Evolutionary conservation across 2,797 vertebrate species (phyloP), one percentile per base, ranked within the genome.

Genomic region (Sebastolobus altivelis): DNA sequence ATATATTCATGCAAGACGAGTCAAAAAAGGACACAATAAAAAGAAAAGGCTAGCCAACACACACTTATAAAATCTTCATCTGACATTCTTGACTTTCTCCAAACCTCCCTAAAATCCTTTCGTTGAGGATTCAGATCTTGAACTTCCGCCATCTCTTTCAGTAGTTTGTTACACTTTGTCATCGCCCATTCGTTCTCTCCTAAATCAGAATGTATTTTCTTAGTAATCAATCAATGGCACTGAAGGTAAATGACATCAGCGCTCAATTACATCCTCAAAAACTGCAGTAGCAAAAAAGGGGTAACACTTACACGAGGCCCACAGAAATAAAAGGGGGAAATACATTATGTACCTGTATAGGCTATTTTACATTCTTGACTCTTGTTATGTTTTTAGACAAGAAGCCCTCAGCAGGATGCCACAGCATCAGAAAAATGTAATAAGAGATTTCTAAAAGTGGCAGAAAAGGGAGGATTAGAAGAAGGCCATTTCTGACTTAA

Each of bases 1-100:
- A 94, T 93, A 95, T 95, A 95, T 90, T 92, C 96, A 96, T 96
- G 96, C 96, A 96, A 94, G 86, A 94, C 92, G 77, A 92, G 89
- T 92, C 86, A 93, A 89, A 93, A 71, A 90, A 83, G 70, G 87
- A 95, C 88, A 92, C 90, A 77, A 88, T 86, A 66, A 92, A 93
- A 92, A 88, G 75, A 92, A 94, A 92, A 91, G 52, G 63, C 76
- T 84, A 88, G 84, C 85, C 86, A 87, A 91, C 89, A 90, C 43
- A 87, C 56, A 83, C 65, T 82, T 89, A 79, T 55, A 85, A 90
- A 94, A 89, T 89, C 79, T 83, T 87, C 79, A 88, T 82, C 75
- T 86, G 81, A 90, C 79, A 84, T 75, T 87, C 78, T 35, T 9
- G 68, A 83, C 70, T 78, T 59, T 86, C 82, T 87, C 81, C 75